Evolutionary conservation across 2,113 vertebrate genomes (phyloP), one percentile per base, ranked within the genome.

Genomic region (Oreochromis niloticus): DNA sequence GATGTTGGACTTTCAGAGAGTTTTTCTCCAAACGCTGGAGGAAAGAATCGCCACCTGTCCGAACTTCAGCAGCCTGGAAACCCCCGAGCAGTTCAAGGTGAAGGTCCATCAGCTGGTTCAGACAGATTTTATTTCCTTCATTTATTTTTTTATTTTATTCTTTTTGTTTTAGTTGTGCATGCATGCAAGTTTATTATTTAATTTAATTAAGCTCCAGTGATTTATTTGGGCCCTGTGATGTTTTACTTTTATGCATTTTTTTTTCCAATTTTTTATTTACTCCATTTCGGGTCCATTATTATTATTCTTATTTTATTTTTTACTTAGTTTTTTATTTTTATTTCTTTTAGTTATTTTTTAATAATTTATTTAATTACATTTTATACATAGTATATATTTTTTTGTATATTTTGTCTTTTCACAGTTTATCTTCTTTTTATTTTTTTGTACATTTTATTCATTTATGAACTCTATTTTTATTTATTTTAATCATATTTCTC

Each of bases 1-100:
- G 95, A 98, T 99, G 98, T 90, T 99, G 88, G 97, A 98, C 90
- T 99, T 99, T 92, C 98, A 99, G 93, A 98, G 97, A 88, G 97
- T 98, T 57, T 99, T 99, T 88, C 95, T 99, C 63, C 98, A 99
- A 91, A 99, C 98, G 0, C 94, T 99, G 88, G 98, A 99, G 91
- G 97, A 99, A 73, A 97, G 97, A 56, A 97, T 99, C 90, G 95
- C 97, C 1, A 96, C 96, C 4, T 97, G 97, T 27, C 97, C 97
- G 1, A 95, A 98, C 95, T 97, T 98, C 80, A 96, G 95, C 89
- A 91, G 81, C 5, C 95, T 99, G 89, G 98, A 99, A 91, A 98
- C 97, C 0, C 98, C 98, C 1, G 97, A 96, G 2, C 98, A 99
- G 92, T 98, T 99, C 84, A 96, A 98, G 95, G 98, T 98, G 87